Conservation (phyloP, 2,888 invertebrate species). For the Campaea margaritaria region DNA sequence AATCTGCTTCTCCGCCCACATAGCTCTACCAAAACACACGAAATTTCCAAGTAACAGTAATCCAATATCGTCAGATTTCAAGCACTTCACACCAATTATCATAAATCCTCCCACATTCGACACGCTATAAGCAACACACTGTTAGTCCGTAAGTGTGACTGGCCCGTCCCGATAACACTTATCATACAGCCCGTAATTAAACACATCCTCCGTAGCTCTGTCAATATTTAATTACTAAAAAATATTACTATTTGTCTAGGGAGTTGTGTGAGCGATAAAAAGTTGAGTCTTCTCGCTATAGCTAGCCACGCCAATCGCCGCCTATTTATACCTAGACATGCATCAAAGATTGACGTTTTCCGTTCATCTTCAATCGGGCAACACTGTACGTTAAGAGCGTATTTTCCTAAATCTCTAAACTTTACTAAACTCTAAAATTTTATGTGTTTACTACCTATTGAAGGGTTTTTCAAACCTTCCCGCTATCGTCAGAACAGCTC, state of each 20-base stretch:
- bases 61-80: slow-evolving; percentile 1
- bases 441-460: too few species aligned
- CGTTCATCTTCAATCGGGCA: too few species aligned
- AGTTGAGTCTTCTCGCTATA: neutral
- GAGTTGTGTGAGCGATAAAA: slow-evolving; percentile 5
- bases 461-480: too few species aligned
- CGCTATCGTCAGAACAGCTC: too few species aligned
- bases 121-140: neutral
- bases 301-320: too few species aligned
- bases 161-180: slow-evolving; percentile 50
- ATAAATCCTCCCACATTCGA: slow-evolving; percentile 34
- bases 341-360: too few species aligned
- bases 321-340: too few species aligned
- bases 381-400: too few species aligned
- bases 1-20: neutral
- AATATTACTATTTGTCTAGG: slow-evolving; percentile 26
- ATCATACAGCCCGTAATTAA: slow-evolving; percentile 52
- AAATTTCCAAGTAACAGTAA: neutral
- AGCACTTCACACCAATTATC: neutral
- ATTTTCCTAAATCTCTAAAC: too few species aligned
- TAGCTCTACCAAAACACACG: neutral
- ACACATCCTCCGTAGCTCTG: slow-evolving; percentile 51
- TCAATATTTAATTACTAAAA: slow-evolving; percentile 36
- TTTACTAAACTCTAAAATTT: too few species aligned
- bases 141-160: slow-evolving; percentile 3